Conservation (phyloP, 2,113 vertebrate species). For the Apus apus region DNA sequence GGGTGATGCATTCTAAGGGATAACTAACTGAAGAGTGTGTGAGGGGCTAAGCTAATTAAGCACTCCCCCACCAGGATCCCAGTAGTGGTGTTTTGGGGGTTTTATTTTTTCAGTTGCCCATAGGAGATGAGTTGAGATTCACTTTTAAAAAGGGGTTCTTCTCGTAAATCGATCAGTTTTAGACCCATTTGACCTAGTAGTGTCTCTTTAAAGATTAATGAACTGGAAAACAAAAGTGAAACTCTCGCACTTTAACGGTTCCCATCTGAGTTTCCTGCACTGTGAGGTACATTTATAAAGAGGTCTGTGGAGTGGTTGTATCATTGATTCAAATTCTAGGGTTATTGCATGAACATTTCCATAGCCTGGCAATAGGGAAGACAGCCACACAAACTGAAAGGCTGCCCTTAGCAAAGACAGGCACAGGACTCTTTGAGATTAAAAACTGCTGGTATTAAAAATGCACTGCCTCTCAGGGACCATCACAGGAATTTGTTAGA, state of each 20-base stretch:
- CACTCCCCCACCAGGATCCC: background rate
- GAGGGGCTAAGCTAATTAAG: constrained; percentile 16
- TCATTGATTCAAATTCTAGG: background rate
- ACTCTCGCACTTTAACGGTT: constrained; percentile 32
- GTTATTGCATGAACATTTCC: background rate
- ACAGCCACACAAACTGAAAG: background rate
- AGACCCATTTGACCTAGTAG: constrained; percentile 49
- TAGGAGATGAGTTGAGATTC: constrained; percentile 36
- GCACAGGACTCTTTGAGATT: background rate
- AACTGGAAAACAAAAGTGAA: constrained; percentile 52
- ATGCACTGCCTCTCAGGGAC: background rate
- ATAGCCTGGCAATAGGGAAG: background rate
- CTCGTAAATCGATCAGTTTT: constrained; percentile 13
- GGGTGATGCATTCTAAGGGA: background rate
- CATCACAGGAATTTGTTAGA: background rate
- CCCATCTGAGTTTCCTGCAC: constrained; percentile 36
- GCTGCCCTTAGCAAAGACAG: background rate
- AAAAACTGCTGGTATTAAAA: constrained; percentile 15
- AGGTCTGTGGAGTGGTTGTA: background rate
- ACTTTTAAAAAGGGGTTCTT: constrained; percentile 38
- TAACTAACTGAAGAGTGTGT: background rate
- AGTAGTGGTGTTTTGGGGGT: background rate
- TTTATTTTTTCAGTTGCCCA: constrained; percentile 10
- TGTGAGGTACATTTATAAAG: background rate
- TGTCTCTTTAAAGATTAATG: constrained; percentile 67